Percentiles rank a stretch among this genome's conserved stretches.
Conservation (phyloP, 1,140 invertebrate species). For the Procambarus virginalis region DNA sequence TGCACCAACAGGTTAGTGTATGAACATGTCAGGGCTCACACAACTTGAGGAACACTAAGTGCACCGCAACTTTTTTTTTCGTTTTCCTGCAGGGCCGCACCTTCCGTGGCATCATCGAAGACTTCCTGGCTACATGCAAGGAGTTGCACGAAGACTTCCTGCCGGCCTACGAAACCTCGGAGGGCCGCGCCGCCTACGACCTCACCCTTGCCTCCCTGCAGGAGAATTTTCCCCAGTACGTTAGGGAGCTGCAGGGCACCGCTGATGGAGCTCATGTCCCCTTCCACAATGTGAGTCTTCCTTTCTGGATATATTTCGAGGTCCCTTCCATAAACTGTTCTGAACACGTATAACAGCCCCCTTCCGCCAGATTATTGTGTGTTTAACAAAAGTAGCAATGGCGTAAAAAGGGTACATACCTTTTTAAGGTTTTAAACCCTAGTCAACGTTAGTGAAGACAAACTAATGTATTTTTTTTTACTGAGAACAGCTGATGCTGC, state of each 20-base stretch:
- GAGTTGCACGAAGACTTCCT: constrained; percentile 82
- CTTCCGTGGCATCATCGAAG: constrained; percentile 83
- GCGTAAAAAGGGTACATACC: no score
- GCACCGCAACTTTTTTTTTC: no score
- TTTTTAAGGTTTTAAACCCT: no score
- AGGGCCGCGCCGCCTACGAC: constrained; percentile 83
- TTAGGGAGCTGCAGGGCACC: constrained; percentile 87
- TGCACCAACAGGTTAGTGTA: no score
- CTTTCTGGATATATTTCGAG: neutral
- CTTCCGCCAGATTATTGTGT: no score
- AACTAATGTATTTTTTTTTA: neutral
- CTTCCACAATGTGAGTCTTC: constrained; percentile 82
- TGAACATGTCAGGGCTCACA: no score
- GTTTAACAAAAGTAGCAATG: no score
- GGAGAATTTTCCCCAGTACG: constrained; percentile 85
- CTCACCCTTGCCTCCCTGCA: constrained; percentile 81
- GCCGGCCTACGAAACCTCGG: constrained; percentile 81
- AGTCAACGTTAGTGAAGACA: no score
- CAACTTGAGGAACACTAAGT: no score
- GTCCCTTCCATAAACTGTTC: no score
- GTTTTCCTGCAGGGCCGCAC: constrained; percentile 82
- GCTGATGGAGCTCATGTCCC: constrained; percentile 88
- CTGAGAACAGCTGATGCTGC: constrained; percentile 82
- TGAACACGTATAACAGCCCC: no score
- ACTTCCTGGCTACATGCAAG: constrained; percentile 79